phyloP scores from a whole-genome alignment of 1,140 invertebrate genomes.

The Rhagoletis zephyria region DNA sequence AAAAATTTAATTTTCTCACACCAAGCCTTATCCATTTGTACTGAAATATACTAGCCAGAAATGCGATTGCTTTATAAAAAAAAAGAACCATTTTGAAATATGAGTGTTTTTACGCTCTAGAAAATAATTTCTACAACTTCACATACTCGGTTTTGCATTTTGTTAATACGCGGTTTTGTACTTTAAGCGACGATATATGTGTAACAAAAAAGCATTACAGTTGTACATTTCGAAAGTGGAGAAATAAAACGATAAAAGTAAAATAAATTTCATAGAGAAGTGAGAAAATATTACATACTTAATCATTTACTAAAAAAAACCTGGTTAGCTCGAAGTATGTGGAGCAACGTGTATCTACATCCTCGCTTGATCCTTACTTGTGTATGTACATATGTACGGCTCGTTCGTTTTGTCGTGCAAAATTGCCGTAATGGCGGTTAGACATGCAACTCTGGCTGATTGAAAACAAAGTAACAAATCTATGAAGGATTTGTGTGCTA shows the following conservation, averaged over 20 bases:
- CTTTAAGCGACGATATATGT: no score
- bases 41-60: no score
- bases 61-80: no score
- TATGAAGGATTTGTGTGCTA: not conserved
- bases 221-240: not conserved
- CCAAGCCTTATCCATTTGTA: no score
- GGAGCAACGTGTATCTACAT: not conserved
- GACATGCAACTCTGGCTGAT: not conserved
- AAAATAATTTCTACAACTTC: no score
- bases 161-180: no score
- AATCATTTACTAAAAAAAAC: conserved; percentile 16
- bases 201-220: not conserved
- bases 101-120: no score
- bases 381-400: not conserved
- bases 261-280: not conserved
- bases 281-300: conserved; percentile 32
- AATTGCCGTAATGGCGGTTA: not conserved
- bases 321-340: not conserved
- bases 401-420: not conserved
- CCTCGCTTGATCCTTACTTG: not conserved
- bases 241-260: not conserved
- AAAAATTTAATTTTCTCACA: no score
- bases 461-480: not conserved
- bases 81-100: no score
- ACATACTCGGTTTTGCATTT: no score